Evolutionary conservation across 2,113 vertebrate species (phyloP).

Genomic region (Theropithecus gelada): DNA sequence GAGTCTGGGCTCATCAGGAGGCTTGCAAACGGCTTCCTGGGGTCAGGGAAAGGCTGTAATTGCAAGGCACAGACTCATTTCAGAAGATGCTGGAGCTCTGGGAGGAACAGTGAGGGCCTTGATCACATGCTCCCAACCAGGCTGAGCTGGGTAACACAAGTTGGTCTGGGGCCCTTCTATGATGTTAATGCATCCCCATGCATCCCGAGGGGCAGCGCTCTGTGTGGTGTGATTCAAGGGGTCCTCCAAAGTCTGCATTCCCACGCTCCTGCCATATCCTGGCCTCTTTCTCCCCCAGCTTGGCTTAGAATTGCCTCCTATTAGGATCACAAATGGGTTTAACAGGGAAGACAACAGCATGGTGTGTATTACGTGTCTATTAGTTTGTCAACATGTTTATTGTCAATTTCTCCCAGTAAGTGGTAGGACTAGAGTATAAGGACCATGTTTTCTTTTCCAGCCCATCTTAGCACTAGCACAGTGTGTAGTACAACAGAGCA

Average conservation of each 20-base stretch:
- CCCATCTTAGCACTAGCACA: neutral
- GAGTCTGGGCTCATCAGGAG: neutral
- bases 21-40: neutral
- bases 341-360: neutral
- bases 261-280: rapidly evolving
- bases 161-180: neutral
- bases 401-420: neutral
- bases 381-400: neutral
- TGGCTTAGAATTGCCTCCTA: neutral
- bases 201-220: neutral
- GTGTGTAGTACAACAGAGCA: neutral
- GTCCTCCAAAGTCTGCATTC: neutral
- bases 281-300: neutral
- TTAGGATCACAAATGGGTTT: neutral
- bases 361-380: neutral
- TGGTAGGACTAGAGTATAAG: neutral
- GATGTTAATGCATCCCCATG: neutral
- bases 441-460: neutral
- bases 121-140: neutral
- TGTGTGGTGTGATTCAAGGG: neutral
- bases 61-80: neutral
- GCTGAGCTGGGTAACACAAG: neutral
- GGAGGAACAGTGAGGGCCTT: neutral
- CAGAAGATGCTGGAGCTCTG: neutral
- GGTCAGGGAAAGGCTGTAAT: neutral